Evolutionary conservation across 2,888 invertebrate genomes (phyloP).

Genomic region (Notodonta ziczac): DNA sequence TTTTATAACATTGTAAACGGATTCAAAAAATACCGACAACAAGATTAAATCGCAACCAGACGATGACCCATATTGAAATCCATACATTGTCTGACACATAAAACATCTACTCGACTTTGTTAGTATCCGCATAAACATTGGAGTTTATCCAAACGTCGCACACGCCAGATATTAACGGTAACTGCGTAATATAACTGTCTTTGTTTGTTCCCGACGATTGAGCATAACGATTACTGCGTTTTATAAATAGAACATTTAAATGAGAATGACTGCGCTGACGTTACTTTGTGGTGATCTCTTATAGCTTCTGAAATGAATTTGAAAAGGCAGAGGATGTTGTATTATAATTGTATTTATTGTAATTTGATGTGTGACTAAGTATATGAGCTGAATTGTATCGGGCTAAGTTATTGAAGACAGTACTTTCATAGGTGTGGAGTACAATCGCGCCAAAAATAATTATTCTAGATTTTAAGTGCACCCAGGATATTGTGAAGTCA

Average conservation of each 20-base stretch:
- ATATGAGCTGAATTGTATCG: no score
- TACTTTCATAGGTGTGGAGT: no score
- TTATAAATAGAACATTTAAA: conserved; percentile 9
- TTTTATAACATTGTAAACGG: neutral
- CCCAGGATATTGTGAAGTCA: no score
- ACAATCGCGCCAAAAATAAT: no score
- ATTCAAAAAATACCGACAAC: neutral
- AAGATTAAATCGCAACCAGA: neutral
- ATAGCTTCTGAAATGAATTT: neutral
- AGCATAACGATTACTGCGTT: conserved; percentile 11
- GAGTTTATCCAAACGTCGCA: conserved; percentile 25
- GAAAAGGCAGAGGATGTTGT: neutral
- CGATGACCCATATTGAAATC: neutral
- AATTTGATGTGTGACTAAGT: no score
- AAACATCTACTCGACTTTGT: conserved; percentile 16
- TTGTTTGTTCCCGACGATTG: conserved; percentile 12
- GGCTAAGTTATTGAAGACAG: no score
- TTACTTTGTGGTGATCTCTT: neutral
- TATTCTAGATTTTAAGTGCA: no score
- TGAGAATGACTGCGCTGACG: neutral
- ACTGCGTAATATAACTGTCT: conserved; percentile 11
- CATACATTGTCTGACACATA: conserved; percentile 7
- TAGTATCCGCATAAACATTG: conserved; percentile 19
- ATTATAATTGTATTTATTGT: no score
- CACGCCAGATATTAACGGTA: conserved; percentile 16